These are phyloP conservation scores for Crocodylus rhombifer DNA, from an alignment of 2,797 vertebrate species.

Conservation along the genomic window DNA sequence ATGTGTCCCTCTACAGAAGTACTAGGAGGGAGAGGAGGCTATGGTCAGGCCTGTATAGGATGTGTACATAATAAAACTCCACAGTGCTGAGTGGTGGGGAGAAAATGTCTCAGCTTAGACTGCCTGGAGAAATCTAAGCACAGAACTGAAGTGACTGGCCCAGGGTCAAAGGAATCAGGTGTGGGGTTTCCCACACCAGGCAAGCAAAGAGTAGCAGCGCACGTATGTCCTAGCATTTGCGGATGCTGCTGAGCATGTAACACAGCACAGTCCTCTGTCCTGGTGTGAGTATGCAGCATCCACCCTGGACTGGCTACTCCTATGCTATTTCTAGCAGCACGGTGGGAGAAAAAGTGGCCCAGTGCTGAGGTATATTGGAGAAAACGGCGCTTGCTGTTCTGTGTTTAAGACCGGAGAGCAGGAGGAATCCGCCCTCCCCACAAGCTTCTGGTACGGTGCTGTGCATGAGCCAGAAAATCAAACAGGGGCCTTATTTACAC, in stretches of 20 bases:
- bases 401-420: background rate
- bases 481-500: background rate
- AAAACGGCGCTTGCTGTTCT: background rate
- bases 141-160: fast-evolving
- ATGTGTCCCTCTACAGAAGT: background rate
- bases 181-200: background rate
- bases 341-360: background rate
- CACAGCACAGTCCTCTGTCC: background rate
- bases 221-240: background rate
- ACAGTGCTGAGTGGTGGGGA: fast-evolving
- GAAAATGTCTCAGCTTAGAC: background rate
- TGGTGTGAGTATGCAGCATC: background rate
- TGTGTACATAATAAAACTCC: fast-evolving
- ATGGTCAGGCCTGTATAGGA: fast-evolving
- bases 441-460: background rate
- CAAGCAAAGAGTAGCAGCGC: fast-evolving
- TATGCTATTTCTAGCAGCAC: background rate
- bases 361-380: fast-evolving
- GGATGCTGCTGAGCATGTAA: fast-evolving
- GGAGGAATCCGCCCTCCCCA: background rate
- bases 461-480: background rate
- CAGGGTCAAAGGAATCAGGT: background rate
- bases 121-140: fast-evolving
- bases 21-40: too few species aligned
- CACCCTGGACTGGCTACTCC: background rate